Evolutionary conservation across 1,140 invertebrate genomes (phyloP).

Genomic region (Brachionus manjavacas): DNA sequence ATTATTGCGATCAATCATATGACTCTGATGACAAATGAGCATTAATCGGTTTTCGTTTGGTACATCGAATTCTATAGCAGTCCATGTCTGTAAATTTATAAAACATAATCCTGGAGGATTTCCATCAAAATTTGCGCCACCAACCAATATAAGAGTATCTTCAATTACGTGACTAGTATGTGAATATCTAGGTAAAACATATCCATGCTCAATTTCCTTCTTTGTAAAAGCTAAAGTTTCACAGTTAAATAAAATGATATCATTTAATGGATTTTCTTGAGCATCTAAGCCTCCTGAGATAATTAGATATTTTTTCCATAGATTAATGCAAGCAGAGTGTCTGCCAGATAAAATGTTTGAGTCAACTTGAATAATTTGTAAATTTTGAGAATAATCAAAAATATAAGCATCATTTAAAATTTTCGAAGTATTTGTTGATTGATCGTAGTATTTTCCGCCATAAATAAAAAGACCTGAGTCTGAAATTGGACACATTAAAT

Average conservation of each 20-base stretch:
- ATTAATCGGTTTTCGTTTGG: constrained; percentile 52
- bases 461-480: constrained; percentile 1
- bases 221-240: constrained; percentile 46
- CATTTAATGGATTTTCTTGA: constrained; percentile 48
- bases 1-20: constrained; percentile 47
- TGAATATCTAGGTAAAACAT: constrained; percentile 49
- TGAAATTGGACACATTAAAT: background rate
- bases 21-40: constrained; percentile 56
- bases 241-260: constrained; percentile 50
- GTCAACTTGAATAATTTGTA: background rate
- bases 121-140: constrained; percentile 52
- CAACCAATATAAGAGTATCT: constrained; percentile 54
- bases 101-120: constrained; percentile 55
- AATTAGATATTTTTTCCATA: constrained; percentile 44
- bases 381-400: background rate
- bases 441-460: constrained; percentile 29
- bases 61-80: constrained; percentile 52
- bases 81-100: constrained; percentile 50
- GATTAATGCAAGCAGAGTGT: background rate
- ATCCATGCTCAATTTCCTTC: constrained; percentile 43
- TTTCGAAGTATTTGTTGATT: background rate
- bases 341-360: background rate
- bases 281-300: constrained; percentile 55
- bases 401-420: constrained; percentile 33
- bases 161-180: constrained; percentile 54